Evolutionary conservation across 1,140 invertebrate genomes (phyloP).

Genomic region (Pentalonia nigronervosa): DNA sequence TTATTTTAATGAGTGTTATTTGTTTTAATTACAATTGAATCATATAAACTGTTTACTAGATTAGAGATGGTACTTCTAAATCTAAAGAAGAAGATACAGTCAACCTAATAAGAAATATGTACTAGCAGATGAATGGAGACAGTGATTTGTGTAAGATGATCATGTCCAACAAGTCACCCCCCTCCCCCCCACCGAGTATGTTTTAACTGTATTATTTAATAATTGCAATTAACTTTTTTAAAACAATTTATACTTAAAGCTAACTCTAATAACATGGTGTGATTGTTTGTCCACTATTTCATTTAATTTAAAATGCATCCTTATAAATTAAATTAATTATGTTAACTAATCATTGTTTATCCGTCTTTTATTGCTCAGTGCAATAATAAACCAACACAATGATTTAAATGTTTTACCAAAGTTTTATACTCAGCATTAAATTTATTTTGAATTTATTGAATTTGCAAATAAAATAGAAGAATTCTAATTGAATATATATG

Average conservation of each 20-base stretch:
- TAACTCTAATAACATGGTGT: not conserved
- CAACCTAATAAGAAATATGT: not conserved
- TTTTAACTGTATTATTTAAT: not conserved
- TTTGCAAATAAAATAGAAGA: not conserved
- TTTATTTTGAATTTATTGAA: too few species aligned
- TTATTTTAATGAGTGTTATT: not conserved
- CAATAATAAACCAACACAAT: not conserved
- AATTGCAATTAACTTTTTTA: not conserved
- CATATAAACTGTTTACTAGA: not conserved
- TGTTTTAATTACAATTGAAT: not conserved
- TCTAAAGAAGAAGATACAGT: not conserved
- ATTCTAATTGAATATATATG: not conserved
- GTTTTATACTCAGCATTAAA: not conserved
- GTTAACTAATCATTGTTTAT: not conserved
- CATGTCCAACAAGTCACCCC: not conserved
- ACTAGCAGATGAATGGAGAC: not conserved
- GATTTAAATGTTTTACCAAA: not conserved
- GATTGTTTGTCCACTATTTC: not conserved
- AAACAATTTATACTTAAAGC: not conserved
- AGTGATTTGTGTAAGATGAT: not conserved
- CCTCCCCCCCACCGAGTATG: not conserved
- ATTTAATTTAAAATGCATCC: not conserved
- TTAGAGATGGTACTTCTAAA: not conserved
- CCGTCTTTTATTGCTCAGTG: not conserved
- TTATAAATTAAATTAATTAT: not conserved